Percentiles rank a stretch among this genome's conserved stretches.
Evolutionary conservation across 2,797 vertebrate species (phyloP).

Genomic region (Epinephelus coioides): DNA sequence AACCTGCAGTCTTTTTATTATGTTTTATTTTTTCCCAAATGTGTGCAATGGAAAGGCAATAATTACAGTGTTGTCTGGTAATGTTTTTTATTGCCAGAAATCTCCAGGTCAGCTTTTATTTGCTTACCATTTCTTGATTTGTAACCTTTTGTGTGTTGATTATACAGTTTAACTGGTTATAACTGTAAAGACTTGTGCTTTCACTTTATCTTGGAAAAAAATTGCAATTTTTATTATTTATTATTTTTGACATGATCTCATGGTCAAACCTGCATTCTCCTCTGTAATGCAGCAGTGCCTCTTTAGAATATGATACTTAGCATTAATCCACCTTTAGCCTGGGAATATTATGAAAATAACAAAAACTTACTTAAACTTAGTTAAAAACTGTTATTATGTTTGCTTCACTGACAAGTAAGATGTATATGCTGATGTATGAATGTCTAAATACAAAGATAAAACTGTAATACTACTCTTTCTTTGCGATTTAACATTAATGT

Average conservation of each 20-base stretch:
- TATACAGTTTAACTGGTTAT: neutral
- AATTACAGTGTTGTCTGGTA: neutral
- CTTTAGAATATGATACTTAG: neutral
- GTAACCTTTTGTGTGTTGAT: conserved; percentile 11
- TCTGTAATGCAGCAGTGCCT: neutral
- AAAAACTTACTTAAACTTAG: neutral
- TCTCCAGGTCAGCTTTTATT: neutral
- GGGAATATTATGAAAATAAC: neutral
- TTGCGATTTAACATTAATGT: neutral
- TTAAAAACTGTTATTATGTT: neutral
- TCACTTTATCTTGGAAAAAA: neutral
- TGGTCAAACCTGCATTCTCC: neutral
- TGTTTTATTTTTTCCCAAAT: neutral
- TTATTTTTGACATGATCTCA: conserved; percentile 7
- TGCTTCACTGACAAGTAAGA: neutral
- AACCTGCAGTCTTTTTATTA: neutral
- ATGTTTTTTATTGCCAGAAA: neutral
- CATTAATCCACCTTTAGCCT: neutral
- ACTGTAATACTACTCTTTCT: neutral
- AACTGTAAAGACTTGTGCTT: neutral
- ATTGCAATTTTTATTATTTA: conserved; percentile 3
- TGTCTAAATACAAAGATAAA: neutral
- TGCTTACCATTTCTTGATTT: conserved; percentile 3
- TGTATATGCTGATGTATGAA: neutral
- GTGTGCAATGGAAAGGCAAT: neutral